Conservation (phyloP, 2,113 vertebrate genomes). For the Albula goreensis region DNA sequence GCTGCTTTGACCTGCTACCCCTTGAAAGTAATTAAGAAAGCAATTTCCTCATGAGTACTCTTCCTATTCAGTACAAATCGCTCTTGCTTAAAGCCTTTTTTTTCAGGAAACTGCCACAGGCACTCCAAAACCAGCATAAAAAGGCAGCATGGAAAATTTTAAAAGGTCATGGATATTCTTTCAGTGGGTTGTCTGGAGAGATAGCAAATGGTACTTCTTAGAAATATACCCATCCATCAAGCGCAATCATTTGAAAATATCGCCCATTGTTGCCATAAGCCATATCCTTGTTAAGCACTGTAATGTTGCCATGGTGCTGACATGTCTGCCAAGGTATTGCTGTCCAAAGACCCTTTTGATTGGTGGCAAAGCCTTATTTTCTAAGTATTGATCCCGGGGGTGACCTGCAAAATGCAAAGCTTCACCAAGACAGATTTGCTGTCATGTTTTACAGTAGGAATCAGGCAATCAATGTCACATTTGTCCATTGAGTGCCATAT, state of each 20-base stretch:
- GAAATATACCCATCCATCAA: conserved; percentile 1
- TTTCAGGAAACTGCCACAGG: not conserved
- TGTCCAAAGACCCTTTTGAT: conserved; percentile 55
- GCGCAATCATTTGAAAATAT: conserved; percentile 3
- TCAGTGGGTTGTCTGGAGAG: conserved; percentile 5
- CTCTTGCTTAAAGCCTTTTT: conserved; percentile 1
- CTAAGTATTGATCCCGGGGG: conserved; percentile 61
- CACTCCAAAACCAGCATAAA: not conserved
- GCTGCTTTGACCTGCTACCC: not conserved
- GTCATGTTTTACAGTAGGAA: conserved; percentile 53
- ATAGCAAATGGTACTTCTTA: not conserved
- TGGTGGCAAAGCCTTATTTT: conserved; percentile 67
- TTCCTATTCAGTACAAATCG: conserved; percentile 9
- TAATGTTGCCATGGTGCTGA: not conserved
- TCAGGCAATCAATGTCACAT: conserved; percentile 58
- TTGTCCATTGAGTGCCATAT: conserved; percentile 40
- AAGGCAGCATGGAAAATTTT: conserved; percentile 2
- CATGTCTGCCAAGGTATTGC: conserved; percentile 43
- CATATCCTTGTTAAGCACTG: not conserved
- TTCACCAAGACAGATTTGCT: conserved; percentile 67
- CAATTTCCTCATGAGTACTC: not conserved
- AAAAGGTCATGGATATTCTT: conserved; percentile 1
- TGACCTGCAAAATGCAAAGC: conserved; percentile 57
- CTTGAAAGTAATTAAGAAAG: conserved; percentile 8
- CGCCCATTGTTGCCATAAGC: not conserved